Percentiles rank a stretch among this genome's conserved stretches.
Evolutionary conservation across 2,888 invertebrate genomes (phyloP).

Genomic region (Xanthostigma xanthostigma): DNA sequence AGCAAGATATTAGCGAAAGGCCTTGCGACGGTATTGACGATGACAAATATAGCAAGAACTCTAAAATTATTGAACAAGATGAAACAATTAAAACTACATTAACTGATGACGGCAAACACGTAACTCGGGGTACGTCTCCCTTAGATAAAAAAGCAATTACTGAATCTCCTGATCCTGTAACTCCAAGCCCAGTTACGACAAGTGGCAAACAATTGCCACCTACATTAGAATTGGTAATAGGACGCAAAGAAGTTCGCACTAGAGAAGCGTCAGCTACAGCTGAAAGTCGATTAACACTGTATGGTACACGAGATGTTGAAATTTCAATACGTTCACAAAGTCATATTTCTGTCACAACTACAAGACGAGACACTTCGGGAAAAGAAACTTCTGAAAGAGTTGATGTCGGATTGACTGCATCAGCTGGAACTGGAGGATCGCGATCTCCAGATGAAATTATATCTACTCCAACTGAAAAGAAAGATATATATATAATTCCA

Average conservation of each 20-base stretch:
- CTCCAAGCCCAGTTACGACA: slow-evolving; percentile 14
- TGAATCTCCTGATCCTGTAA: slow-evolving; percentile 18
- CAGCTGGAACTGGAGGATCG: slow-evolving; percentile 26
- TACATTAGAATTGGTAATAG: slow-evolving; percentile 34
- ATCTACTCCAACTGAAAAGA: slow-evolving; percentile 16
- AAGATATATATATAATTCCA: slow-evolving; percentile 26
- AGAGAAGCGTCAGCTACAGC: slow-evolving; percentile 34
- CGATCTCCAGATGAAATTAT: slow-evolving; percentile 16
- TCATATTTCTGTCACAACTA: slow-evolving; percentile 33
- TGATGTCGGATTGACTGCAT: slow-evolving; percentile 30
- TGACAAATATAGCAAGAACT: slow-evolving; percentile 2
- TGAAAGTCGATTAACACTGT: slow-evolving; percentile 35
- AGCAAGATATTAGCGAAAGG: slow-evolving; percentile 23
- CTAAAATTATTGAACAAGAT: slow-evolving; percentile 1
- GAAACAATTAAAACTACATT: background rate
- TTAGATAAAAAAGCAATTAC: slow-evolving; percentile 23
- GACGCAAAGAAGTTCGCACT: slow-evolving; percentile 35
- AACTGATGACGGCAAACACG: slow-evolving; percentile 11
- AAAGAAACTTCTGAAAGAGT: slow-evolving; percentile 31
- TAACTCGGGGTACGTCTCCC: slow-evolving; percentile 28
- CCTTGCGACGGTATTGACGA: slow-evolving; percentile 25
- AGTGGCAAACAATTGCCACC: slow-evolving; percentile 18
- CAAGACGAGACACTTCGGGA: slow-evolving; percentile 27
- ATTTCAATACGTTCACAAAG: slow-evolving; percentile 38
- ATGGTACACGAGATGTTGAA: slow-evolving; percentile 36